Base-by-base conservation (phyloP, 1,140 invertebrate genomes). In the Bombyx mandarina region DNA sequence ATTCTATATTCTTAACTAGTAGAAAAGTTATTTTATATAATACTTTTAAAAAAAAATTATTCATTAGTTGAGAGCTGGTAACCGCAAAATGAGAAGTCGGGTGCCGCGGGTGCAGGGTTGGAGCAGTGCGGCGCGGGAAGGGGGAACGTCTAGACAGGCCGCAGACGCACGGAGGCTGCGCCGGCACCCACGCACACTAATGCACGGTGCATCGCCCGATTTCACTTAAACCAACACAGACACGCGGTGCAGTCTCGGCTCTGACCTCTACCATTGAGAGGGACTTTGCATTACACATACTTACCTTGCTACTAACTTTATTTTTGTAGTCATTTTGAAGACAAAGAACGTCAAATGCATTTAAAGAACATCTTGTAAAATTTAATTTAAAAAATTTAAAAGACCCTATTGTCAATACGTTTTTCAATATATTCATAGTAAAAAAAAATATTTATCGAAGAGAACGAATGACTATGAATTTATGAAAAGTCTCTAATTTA, bases 131-230 rank as follows among this genome's bases (percentile, higher is more conserved):
- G 66, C 8, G 61, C 51, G 58, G 54, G 61, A 53, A 52, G 57
- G 60, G 43, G 60, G 67, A 49, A 58, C 57, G 61, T 62, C 82
- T 84, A 84, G 83, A 84, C 83, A 77, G 83, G 78, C 78, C 79
- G 79, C 81, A 86, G 83, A 86, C 83, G 77, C 73, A 77, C 69
- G 79, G 83, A 84, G 81, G 81, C 81, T 84, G 82, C 78, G 76
- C 77, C 65, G 63, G 59, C 65, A 56, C 59, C 52, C 73, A 70
- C 80, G 56, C 80, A 82, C 79, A 79, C 79, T 54, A 45, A 4
- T 61, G 55, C 55, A 54, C 61, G 61, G 53, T 81, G 76, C 79
- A 81, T 71, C 77, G 67, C 55, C 67, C 55, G 67, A 68, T 69
- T 70, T 73, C 69, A 65, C 67, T 63, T 53, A 60, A 60, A 63